Evolutionary conservation across 2,888 invertebrate genomes (phyloP), one percentile per base, ranked within the genome.

Genomic region (Artemia sinica): DNA sequence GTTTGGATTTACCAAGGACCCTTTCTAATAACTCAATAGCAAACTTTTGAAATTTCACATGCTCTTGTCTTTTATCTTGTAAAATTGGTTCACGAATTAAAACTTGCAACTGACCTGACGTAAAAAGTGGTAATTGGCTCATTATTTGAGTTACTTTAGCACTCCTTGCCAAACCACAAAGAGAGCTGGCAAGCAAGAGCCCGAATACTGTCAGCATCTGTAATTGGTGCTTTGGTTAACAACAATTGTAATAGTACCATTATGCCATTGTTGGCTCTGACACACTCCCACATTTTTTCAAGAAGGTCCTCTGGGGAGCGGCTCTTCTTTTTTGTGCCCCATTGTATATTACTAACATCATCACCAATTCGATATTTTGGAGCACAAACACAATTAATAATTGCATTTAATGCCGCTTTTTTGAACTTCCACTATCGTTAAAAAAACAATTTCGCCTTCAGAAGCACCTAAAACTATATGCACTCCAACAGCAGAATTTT

Each of bases 61-160:
- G 97, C 75, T 96, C 95, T 73, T 89, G 87, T 0, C 94, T 83
- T 78, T 94, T 95, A 79, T 98, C 97, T 80, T 95, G 94, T 1
- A 96, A 82, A 71, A 98, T 91, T 12, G 97, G 97, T 78, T 96
- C 95, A 69, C 91, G 87, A 91, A 96, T 95, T 69, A 97, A 79
- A 72, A 84, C 88, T 79, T 95, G 94, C 75, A 97, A 83, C 77
- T 92, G 91, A 13, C 93, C 93, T 75, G 87, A 89, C 69, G 90
- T 90, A 78, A 97, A 92, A 71, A 97, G 82, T 0, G 96, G 95
- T 72, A 97, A 81, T 78, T 96, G 96, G 74, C 92, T 88, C 71
- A 97, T 88, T 75, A 97, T 96, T 81, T 97, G 96, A 8, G 89
- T 80, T 3, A 96, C 79, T n/a, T 72, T 73, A 76, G 92, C 90